These are phyloP conservation scores for Perca schrenkii DNA, from an alignment of 2,113 vertebrate species.

Conservation along the genomic window DNA sequence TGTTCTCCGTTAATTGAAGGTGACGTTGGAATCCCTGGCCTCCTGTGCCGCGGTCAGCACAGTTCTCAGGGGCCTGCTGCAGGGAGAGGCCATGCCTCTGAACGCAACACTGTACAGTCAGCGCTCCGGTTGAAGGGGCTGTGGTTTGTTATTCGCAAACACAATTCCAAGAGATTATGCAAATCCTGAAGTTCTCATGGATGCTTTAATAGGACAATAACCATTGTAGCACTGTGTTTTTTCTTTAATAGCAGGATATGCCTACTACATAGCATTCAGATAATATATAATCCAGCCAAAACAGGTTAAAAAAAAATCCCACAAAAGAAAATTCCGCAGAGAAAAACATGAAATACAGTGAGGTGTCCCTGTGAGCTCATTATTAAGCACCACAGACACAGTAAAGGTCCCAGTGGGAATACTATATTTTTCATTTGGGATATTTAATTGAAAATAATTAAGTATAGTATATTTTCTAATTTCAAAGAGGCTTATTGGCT, in stretches of 20 bases:
- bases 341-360: background rate
- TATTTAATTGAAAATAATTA: constrained; percentile 25
- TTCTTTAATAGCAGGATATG: background rate
- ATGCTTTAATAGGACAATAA: constrained; percentile 9
- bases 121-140: constrained; percentile 7
- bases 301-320: constrained; percentile 4
- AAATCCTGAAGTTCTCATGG: constrained; percentile 49
- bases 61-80: constrained; percentile 78
- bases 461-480: background rate
- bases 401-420: constrained; percentile 41
- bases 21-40: constrained; percentile 93
- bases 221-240: background rate
- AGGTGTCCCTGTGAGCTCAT: constrained; percentile 23
- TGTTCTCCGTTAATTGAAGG: constrained; percentile 95
- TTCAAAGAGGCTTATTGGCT: background rate
- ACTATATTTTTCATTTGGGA: constrained; percentile 38
- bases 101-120: constrained; percentile 32
- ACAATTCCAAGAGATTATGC: constrained; percentile 55
- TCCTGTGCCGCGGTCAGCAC: constrained; percentile 74
- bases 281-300: constrained; percentile 3
- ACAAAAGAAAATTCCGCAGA: constrained; percentile 10
- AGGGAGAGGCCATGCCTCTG: constrained; percentile 43
- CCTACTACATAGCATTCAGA: background rate
- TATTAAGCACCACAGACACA: constrained; percentile 39
- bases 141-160: constrained; percentile 41